Evolutionary conservation across 2,888 invertebrate species (phyloP).

Genomic region (Odontocerum albicorne): DNA sequence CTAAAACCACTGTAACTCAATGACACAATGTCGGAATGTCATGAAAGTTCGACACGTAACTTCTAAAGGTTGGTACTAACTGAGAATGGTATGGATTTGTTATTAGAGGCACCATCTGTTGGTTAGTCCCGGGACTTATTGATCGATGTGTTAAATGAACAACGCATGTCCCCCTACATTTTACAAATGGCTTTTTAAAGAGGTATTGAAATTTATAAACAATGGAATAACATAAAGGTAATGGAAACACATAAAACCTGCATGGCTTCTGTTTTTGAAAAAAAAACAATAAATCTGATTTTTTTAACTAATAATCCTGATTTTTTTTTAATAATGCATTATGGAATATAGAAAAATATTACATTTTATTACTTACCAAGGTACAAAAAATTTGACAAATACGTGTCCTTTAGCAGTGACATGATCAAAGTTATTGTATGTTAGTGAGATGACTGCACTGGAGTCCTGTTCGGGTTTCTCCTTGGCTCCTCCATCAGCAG

Average conservation of each 20-base stretch:
- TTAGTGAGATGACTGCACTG: constrained; percentile 60
- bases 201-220: too few relatives aligned
- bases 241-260: background rate
- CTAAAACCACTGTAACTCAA: too few relatives aligned
- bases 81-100: too few relatives aligned
- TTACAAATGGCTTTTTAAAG: too few relatives aligned
- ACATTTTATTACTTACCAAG: constrained; percentile 62
- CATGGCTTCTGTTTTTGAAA: background rate
- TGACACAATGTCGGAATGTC: too few relatives aligned
- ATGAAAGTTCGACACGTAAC: too few relatives aligned
- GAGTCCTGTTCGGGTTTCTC: constrained; percentile 20
- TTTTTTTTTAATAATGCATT: background rate
- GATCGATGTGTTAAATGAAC: too few relatives aligned
- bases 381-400: constrained; percentile 87
- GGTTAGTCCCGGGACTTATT: too few relatives aligned
- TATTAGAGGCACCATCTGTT: too few relatives aligned
- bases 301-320: background rate
- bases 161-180: too few relatives aligned
- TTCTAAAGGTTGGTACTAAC: too few relatives aligned
- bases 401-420: constrained; percentile 71
- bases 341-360: background rate
- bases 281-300: too few relatives aligned
- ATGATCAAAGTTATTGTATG: constrained; percentile 71
- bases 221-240: background rate
- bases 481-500: constrained; percentile 14